Evolutionary conservation across 2,797 vertebrate species (phyloP), one percentile per base, ranked within the genome.

Genomic region (Pogonophryne albipinna): DNA sequence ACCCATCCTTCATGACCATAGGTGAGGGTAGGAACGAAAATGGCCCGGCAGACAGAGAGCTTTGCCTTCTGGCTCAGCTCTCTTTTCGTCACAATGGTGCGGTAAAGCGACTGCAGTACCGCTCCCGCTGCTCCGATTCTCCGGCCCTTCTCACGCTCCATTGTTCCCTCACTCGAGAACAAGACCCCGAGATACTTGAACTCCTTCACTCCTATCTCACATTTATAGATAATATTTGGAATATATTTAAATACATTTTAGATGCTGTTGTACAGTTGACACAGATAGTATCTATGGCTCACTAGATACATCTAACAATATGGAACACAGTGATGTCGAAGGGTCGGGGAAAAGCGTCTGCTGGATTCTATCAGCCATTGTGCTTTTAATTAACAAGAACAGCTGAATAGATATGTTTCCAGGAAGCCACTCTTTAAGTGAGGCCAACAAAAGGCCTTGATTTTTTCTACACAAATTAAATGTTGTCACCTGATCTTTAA

Each of bases 241-340:
- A 38, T 38, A 9, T 38, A 9, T 34, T 34, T 34, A 9, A 38
- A 38, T 38, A 38, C 1, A 38, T 7, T 47, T n/a, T 14, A 31
- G 50, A 47, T 38, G 6, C 23, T 47, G 10, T 3, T 51, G 12
- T 3, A 62, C 17, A 45, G 8, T 23, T 12, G 19, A 67, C 20
- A 34, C 0, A 50, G 5, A 64, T 13, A 58, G 19, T 9, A 34
- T 2, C 8, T 11, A 19, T 31, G 1, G 5, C 42, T 60, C 13
- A 70, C 3, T 49, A 23, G 31, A 68, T 41, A 14, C 7, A 34
- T 20, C 3, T 59, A 76, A 53, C 2, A 49, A 44, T 20, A 62
- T 55, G 2, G 19, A 71, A 60, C 17, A 72, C 0, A 49, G 7
- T 13, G 16, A 44, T 42, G 71, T 80, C 75, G 78, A 78, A 84